Conservation (phyloP, 1,140 invertebrate species). For the Drosophila melanogaster region DNA sequence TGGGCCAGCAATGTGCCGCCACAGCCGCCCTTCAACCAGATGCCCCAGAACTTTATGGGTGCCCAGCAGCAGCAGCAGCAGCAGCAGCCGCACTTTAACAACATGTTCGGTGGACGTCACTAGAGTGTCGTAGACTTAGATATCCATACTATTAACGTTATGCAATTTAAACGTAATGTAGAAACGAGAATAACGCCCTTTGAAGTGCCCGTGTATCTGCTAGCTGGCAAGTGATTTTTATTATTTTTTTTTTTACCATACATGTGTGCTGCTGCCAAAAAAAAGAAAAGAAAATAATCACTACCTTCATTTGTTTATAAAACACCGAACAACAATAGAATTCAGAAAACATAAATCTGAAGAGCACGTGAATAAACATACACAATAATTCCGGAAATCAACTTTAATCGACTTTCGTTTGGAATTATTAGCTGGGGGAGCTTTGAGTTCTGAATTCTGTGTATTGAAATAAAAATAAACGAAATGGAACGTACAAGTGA, state of each 20-base stretch:
- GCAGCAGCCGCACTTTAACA: slow-evolving; percentile 45
- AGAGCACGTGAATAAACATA: slow-evolving; percentile 6
- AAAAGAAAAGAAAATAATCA: background rate
- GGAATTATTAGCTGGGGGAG: no score
- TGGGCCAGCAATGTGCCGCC: slow-evolving; percentile 57
- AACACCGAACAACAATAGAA: background rate
- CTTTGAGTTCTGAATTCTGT: background rate
- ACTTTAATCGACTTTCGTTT: background rate
- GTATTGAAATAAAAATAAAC: background rate
- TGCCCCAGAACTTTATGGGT: slow-evolving; percentile 39
- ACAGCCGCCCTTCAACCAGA: slow-evolving; percentile 37
- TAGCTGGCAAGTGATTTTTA: slow-evolving; percentile 1
- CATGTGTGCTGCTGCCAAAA: background rate
- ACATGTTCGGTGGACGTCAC: slow-evolving; percentile 56
- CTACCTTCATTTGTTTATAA: no score
- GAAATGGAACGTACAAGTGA: background rate
- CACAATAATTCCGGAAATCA: background rate
- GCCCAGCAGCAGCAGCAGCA: slow-evolving; percentile 50
- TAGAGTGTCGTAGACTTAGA: slow-evolving; percentile 6
- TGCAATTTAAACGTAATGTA: no score
- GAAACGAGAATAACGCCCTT: background rate
- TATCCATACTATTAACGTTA: background rate
- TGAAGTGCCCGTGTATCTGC: slow-evolving; percentile 10
- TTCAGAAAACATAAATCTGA: background rate
- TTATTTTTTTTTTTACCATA: background rate